Evolutionary conservation across 2,888 invertebrate genomes (phyloP).

Genomic region (Agrochola litura): DNA sequence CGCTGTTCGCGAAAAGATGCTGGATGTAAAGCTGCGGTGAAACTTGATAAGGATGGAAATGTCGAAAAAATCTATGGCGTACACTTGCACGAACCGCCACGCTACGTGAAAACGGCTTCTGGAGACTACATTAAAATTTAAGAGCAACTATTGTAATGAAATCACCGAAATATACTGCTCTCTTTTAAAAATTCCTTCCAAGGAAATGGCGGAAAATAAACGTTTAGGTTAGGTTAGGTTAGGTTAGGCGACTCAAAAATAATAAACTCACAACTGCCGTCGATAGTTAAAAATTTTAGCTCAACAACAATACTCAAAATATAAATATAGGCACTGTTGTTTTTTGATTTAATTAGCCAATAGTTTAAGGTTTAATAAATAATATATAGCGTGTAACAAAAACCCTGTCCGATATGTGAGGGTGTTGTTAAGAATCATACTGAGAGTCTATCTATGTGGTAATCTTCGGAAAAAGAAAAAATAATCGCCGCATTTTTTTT

Average conservation of each 20-base stretch:
- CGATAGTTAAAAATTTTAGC: neutral
- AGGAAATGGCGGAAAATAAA: neutral
- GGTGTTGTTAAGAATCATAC: too few relatives aligned
- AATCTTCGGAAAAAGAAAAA: too few relatives aligned
- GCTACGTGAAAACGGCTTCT: neutral
- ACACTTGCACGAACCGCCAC: slow-evolving; percentile 21
- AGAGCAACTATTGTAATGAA: neutral
- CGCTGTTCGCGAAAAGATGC: slow-evolving; percentile 15
- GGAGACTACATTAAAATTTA: slow-evolving; percentile 11
- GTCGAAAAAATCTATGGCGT: neutral
- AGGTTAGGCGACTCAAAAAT: neutral
- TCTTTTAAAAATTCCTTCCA: neutral
- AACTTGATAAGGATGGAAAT: slow-evolving; percentile 4
- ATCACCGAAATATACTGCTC: neutral
- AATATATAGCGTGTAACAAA: too few relatives aligned
- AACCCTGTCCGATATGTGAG: too few relatives aligned
- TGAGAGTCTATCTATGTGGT: too few relatives aligned
- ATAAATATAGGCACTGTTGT: too few relatives aligned
- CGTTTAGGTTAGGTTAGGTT: neutral
- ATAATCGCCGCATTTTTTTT: too few relatives aligned
- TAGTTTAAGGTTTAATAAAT: neutral
- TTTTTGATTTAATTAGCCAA: neutral
- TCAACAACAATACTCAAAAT: neutral
- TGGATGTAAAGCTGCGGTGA: slow-evolving; percentile 30
- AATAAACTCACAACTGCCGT: neutral